Conservation (phyloP, 2,888 invertebrate species). For the Hypercompe scribonia region DNA sequence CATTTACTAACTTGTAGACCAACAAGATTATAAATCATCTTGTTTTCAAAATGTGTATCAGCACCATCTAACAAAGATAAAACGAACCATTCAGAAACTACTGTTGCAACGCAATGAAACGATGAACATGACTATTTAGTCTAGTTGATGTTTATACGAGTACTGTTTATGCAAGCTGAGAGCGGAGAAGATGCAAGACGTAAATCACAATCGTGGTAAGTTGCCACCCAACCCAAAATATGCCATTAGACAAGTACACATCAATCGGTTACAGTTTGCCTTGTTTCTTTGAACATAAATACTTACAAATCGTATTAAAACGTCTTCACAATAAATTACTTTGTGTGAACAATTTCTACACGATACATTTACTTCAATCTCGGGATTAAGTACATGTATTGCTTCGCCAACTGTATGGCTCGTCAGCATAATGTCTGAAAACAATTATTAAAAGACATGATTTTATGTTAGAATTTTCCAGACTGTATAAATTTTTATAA, state of each 20-base stretch:
- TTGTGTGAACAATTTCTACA: slow-evolving; percentile 20
- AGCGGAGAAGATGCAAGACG: too few species aligned
- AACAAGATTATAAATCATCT: too few species aligned
- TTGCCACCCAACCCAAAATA: too few species aligned
- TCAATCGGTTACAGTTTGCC: neutral
- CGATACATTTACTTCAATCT: slow-evolving; percentile 43
- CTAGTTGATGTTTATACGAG: too few species aligned
- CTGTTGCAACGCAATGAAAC: too few species aligned
- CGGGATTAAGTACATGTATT: slow-evolving; percentile 39
- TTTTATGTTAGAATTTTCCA: neutral
- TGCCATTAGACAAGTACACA: too few species aligned
- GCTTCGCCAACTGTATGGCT: slow-evolving; percentile 50
- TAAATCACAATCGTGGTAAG: too few species aligned
- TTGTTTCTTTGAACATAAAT: neutral
- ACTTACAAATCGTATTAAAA: slow-evolving; percentile 59
- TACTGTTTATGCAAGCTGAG: too few species aligned
- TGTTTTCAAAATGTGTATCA: neutral
- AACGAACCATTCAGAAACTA: neutral
- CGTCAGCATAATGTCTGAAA: slow-evolving; percentile 54
- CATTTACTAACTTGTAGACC: too few species aligned
- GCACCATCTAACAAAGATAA: neutral
- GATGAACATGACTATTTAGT: too few species aligned
- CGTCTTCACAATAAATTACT: slow-evolving; percentile 33
- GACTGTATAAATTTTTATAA: neutral
- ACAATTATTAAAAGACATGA: neutral